Evolutionary conservation across 2,113 vertebrate genomes (phyloP).

Genomic region (Lepus europaeus): DNA sequence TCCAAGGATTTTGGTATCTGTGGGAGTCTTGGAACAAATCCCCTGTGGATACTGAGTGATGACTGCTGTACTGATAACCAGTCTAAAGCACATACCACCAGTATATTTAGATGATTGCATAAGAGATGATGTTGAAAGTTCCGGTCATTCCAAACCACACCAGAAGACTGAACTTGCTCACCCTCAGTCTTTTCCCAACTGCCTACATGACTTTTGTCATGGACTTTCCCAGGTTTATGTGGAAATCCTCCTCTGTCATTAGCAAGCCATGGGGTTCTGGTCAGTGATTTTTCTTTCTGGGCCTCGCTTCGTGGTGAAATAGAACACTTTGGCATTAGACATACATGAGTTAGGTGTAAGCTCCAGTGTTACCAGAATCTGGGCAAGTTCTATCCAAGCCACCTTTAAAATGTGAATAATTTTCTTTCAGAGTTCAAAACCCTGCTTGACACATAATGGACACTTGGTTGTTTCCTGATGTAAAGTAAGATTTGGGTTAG

Average conservation of each 20-base stretch:
- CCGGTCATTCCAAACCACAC: not conserved
- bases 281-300: slow-evolving; percentile 1
- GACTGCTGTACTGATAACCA: not conserved
- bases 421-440: slow-evolving; percentile 32
- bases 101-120: slow-evolving; percentile 43
- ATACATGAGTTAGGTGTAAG: not conserved
- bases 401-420: slow-evolving; percentile 39
- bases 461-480: slow-evolving; percentile 6
- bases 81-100: not conserved
- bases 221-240: not conserved
- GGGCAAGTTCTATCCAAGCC: not conserved
- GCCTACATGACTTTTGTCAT: not conserved
- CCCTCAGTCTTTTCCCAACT: not conserved
- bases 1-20: too few relatives aligned
- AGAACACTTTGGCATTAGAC: not conserved
- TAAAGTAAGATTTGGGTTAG: slow-evolving; percentile 53
- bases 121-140: slow-evolving; percentile 34
- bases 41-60: too few relatives aligned
- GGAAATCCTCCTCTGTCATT: not conserved
- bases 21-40: too few relatives aligned
- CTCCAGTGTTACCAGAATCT: not conserved
- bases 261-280: not conserved
- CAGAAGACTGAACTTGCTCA: slow-evolving; percentile 22
- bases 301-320: not conserved
- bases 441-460: not conserved